Evolutionary conservation across 2,797 vertebrate species (phyloP).

Genomic region (Choloepus didactylus): DNA sequence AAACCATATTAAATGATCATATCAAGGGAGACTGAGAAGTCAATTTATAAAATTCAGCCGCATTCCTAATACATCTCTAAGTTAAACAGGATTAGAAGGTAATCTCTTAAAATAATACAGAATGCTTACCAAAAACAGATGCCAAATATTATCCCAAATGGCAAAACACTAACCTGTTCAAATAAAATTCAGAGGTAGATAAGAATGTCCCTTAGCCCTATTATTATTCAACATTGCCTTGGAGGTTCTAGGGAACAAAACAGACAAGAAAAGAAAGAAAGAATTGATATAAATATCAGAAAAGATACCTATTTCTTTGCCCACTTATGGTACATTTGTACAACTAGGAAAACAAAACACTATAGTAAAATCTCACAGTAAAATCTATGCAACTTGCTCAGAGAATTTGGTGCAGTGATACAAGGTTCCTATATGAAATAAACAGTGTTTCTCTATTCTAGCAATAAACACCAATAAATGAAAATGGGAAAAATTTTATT

Average conservation of each 20-base stretch:
- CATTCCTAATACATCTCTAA: conserved; percentile 40
- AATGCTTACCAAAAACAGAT: conserved; percentile 49
- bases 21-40: conserved; percentile 63
- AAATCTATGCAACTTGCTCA: conserved; percentile 52
- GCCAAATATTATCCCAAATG: conserved; percentile 55
- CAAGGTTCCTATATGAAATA: conserved; percentile 50
- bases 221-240: conserved; percentile 44
- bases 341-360: conserved; percentile 6
- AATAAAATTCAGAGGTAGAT: conserved; percentile 59
- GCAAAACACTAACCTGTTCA: conserved; percentile 55
- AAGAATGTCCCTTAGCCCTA: background rate
- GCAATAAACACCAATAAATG: conserved; percentile 46
- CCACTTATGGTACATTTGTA: conserved; percentile 53
- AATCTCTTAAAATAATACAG: conserved; percentile 65
- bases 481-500: conserved; percentile 64
- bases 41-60: conserved; percentile 47
- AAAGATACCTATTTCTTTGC: conserved; percentile 54
- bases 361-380: conserved; percentile 16
- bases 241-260: conserved; percentile 40
- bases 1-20: conserved; percentile 53
- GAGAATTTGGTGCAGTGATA: conserved; percentile 22
- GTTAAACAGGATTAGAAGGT: conserved; percentile 58
- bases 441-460: conserved; percentile 46
- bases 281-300: conserved; percentile 55
- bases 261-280: background rate